Evolutionary conservation across 2,888 invertebrate species (phyloP), one percentile per base, ranked within the genome.

Genomic region (Pterostichus niger): DNA sequence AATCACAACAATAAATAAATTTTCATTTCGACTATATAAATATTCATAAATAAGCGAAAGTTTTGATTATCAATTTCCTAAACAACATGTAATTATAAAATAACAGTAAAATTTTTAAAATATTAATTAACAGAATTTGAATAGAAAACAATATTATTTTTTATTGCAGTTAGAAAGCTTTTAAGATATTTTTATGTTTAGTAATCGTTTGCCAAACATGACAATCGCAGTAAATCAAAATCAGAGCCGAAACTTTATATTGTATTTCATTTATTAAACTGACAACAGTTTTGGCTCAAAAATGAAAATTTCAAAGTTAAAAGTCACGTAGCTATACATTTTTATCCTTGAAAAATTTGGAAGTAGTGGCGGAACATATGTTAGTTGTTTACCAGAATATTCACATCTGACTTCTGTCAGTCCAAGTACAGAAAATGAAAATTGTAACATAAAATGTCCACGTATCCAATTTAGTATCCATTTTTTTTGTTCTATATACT

Each of bases 381-480:
- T 84, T 80, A 54, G 78, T 76, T 80, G 76, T 75, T 84, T 79
- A 79, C 83, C 75, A 75, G 54, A 84, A 59, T 68, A 71, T 59
- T 31, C 31, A 54, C 76, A 84, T 64, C 80, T 64, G 80, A 79
- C 59, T 84, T 79, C 75, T 80, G 75, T 54, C 76, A 75, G 56
- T 77, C 77, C 44, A 56, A 24, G 10, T 3, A 64, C 9, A 71
- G 13, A 71, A 17, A 71, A 40, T 40, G 9, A 71, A 17, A 71
- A 40, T 40, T 71, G 17, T 44, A 35, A 64, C 33, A 35, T 31
- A 64, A 31, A 64, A 35, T 64, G 13, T 31, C 59, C 59, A 59
- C 59, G 9, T n/a, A 35, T 9, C 24, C 4, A 35, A 33, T 35
- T 64, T 64, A 35, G 11, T 33, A 35, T 40, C 0, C 13, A 13